Conservation (phyloP, 2,113 vertebrate genomes). For the Podilymbus podiceps region DNA sequence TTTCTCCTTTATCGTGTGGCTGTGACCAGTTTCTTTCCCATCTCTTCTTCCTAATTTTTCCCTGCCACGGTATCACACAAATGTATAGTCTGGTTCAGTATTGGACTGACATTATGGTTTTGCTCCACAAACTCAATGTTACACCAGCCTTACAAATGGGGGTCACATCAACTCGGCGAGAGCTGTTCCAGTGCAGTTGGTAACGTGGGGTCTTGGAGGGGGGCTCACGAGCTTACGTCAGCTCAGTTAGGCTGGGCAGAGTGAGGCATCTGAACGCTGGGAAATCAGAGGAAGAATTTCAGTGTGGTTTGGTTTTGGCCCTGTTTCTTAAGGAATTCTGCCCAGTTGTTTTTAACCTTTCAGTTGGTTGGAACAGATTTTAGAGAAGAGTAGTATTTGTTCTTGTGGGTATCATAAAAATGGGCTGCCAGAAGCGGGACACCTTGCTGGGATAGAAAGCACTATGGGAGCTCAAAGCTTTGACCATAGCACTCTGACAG, state of each 20-base stretch:
- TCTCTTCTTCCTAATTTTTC: not conserved
- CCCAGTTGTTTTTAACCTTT: not conserved
- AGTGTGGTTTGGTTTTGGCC: not conserved
- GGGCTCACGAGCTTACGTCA: not conserved
- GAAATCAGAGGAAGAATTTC: not conserved
- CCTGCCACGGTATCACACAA: not conserved
- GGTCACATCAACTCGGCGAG: not conserved
- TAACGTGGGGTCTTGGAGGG: not conserved
- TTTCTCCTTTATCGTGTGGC: not conserved
- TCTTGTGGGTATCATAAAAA: not conserved
- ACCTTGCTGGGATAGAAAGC: not conserved
- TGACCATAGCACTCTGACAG: not conserved
- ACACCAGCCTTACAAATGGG: not conserved
- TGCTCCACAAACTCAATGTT: not conserved
- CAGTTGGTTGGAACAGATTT: not conserved
- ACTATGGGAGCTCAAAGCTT: not conserved
- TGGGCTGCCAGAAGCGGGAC: not conserved
- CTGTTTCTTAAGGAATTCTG: not conserved
- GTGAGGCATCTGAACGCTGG: not conserved
- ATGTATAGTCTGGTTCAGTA: not conserved
- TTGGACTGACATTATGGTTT: not conserved
- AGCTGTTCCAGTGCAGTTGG: fast-evolving
- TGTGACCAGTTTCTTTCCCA: not conserved
- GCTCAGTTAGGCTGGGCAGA: not conserved
- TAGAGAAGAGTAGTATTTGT: not conserved